Conservation (phyloP, 2,888 invertebrate species). For the Drosophila formosana region DNA sequence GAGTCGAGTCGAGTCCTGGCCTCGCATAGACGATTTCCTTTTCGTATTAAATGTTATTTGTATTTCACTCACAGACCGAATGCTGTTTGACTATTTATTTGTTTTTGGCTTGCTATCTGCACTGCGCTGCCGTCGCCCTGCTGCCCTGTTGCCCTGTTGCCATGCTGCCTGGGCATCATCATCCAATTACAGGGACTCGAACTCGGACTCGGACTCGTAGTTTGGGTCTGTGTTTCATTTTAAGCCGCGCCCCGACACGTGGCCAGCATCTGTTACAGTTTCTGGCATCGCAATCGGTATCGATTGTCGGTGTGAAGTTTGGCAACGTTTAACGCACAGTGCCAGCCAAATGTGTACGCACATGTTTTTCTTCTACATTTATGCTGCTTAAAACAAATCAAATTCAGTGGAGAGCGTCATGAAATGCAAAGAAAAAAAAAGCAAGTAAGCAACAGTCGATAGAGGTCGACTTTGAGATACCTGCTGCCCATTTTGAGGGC, state of each 20-base stretch:
- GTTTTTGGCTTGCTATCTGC: constrained; percentile 62
- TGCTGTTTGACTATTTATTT: constrained; percentile 78
- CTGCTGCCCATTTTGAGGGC: too few species aligned
- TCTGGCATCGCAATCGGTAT: constrained; percentile 46
- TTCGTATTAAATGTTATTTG: constrained; percentile 80
- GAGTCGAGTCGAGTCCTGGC: constrained; percentile 23
- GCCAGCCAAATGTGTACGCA: constrained; percentile 36
- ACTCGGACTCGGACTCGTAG: background rate
- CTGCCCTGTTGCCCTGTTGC: background rate
- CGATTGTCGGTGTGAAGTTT: constrained; percentile 66
- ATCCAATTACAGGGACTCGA: constrained; percentile 66
- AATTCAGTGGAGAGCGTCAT: constrained; percentile 33
- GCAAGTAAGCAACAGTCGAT: constrained; percentile 15
- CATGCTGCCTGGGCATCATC: constrained; percentile 55
- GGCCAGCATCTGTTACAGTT: constrained; percentile 79
- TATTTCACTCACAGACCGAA: constrained; percentile 75
- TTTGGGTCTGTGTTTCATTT: constrained; percentile 19
- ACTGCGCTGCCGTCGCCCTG: background rate
- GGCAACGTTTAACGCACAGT: constrained; percentile 64
- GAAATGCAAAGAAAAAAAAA: background rate
- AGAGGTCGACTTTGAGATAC: background rate
- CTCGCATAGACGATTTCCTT: constrained; percentile 77
- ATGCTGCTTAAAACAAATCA: constrained; percentile 72
- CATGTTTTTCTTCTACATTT: constrained; percentile 30
- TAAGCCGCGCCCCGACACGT: constrained; percentile 66